Conservation (phyloP, 2,888 invertebrate genomes). For the Parelbella ahira region DNA sequence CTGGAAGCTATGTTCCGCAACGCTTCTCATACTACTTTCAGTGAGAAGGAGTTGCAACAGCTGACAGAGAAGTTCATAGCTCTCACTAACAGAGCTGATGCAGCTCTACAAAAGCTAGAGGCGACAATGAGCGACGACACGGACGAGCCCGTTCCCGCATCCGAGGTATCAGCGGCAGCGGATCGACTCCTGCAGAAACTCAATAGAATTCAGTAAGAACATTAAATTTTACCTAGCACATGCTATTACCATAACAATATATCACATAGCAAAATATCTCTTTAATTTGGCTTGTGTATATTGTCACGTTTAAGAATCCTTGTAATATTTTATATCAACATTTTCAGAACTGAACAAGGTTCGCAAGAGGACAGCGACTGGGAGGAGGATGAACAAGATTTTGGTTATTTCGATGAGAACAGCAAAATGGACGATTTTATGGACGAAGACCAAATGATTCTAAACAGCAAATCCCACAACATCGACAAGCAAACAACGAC, state of each 20-base stretch:
- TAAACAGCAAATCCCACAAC: slow-evolving; percentile 35
- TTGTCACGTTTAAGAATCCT: too few species aligned
- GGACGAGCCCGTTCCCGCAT: slow-evolving; percentile 43
- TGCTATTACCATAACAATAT: too few species aligned
- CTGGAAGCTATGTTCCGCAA: slow-evolving; percentile 64
- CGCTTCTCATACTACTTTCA: slow-evolving; percentile 54
- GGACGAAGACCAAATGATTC: slow-evolving; percentile 54
- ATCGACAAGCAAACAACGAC: slow-evolving; percentile 37
- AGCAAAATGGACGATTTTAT: slow-evolving; percentile 54
- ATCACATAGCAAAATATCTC: too few species aligned
- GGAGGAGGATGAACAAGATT: slow-evolving; percentile 52
- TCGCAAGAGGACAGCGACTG: slow-evolving; percentile 54
- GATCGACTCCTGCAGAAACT: slow-evolving; percentile 57
- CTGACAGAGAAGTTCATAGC: slow-evolving; percentile 71
- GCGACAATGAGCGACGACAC: slow-evolving; percentile 49
- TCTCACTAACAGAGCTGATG: slow-evolving; percentile 67
- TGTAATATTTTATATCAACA: background rate
- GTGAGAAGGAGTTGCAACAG: slow-evolving; percentile 64
- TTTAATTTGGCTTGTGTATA: too few species aligned
- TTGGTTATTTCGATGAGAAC: slow-evolving; percentile 52
- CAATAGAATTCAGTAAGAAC: slow-evolving; percentile 54
- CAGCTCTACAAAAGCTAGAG: slow-evolving; percentile 64
- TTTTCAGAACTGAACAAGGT: slow-evolving; percentile 49
- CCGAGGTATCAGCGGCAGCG: slow-evolving; percentile 60
- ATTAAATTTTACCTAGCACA: too few species aligned